phyloP scores from a whole-genome alignment of 2,888 invertebrate genomes.

The Esperia sulphurella region DNA sequence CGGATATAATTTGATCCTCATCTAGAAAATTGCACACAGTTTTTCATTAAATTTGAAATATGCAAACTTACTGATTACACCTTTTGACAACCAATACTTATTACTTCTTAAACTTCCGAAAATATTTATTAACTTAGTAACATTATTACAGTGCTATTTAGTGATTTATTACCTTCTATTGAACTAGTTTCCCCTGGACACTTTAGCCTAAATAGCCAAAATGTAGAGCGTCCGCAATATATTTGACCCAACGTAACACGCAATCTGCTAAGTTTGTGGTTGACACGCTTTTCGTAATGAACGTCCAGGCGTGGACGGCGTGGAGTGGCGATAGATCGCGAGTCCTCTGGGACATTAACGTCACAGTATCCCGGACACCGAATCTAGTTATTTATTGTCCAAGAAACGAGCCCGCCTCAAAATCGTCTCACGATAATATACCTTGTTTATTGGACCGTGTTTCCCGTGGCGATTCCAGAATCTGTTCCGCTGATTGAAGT shows the following conservation, averaged over 20 bases:
- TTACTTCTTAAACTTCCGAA: no score
- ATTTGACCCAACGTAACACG: constrained; percentile 2
- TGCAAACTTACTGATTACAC: no score
- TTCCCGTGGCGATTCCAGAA: not conserved
- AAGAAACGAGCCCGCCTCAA: not conserved
- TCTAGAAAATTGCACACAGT: no score
- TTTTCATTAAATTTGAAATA: no score
- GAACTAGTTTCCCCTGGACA: not conserved
- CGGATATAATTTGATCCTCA: no score
- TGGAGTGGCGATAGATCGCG: constrained; percentile 2
- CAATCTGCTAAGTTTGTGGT: constrained; percentile 3
- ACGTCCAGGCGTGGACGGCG: not conserved
- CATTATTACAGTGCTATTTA: no score
- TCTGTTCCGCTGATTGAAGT: not conserved
- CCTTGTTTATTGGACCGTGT: not conserved
- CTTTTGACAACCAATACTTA: no score
- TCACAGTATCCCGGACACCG: constrained; percentile 1
- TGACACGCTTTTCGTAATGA: constrained; percentile 6
- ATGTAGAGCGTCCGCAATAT: not conserved
- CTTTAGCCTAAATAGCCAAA: not conserved
- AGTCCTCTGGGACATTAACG: constrained; percentile 1
- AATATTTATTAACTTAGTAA: no score
- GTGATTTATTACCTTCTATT: no score
- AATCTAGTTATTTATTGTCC: constrained; percentile 1
- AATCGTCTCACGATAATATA: not conserved